A percentile compares a stretch with the other conserved stretches of the same genome.
Conservation (phyloP, 2,797 vertebrate genomes). For the Aselliscus stoliczkanus region DNA sequence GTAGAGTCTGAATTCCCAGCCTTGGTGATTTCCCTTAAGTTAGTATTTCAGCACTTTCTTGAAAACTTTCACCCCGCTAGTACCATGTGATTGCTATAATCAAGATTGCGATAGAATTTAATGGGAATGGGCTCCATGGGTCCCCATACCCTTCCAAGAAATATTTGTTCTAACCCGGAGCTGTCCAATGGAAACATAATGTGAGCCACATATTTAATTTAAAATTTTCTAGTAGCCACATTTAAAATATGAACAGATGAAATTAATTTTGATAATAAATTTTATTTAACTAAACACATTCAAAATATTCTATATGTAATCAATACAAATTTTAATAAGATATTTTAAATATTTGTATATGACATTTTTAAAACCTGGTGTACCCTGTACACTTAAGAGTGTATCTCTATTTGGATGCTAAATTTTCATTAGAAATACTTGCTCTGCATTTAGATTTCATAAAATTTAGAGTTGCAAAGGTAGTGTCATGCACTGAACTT, state of each 20-base stretch:
- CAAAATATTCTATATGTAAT: background rate
- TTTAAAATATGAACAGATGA: background rate
- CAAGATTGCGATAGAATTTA: background rate
- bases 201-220: background rate
- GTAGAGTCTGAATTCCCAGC: background rate
- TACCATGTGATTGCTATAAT: background rate
- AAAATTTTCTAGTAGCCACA: background rate
- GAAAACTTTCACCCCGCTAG: background rate
- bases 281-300: background rate
- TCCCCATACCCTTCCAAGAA: background rate
- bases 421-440: slow-evolving; percentile 23
- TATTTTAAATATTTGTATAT: background rate
- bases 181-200: background rate
- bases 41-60: background rate
- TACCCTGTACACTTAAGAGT: background rate
- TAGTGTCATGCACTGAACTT: background rate
- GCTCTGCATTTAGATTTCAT: background rate
- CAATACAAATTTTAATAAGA: background rate
- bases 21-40: background rate
- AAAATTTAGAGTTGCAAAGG: background rate
- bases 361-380: background rate
- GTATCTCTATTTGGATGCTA: background rate
- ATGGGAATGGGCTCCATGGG: background rate
- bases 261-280: background rate
- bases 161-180: background rate